These are phyloP conservation scores for Eueides isabella DNA, from an alignment of 1,140 invertebrate genomes.

Conservation along the genomic window DNA sequence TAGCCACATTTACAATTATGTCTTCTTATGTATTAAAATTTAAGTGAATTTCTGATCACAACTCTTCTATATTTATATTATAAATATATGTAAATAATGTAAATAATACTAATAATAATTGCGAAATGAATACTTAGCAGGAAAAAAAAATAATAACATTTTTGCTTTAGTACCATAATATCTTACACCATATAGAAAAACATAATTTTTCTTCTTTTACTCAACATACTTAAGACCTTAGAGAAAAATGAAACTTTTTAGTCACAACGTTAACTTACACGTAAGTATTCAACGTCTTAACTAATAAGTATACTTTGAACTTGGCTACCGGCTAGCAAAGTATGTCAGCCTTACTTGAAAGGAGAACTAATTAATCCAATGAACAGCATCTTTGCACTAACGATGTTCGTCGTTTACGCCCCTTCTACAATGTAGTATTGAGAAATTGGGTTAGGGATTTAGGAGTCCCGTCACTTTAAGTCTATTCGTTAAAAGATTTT, in stretches of 20 bases:
- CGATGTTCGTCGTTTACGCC: constrained; percentile 70
- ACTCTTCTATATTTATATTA: too few relatives aligned
- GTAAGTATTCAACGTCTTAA: constrained; percentile 28
- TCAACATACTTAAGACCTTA: neutral
- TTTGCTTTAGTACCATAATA: too few relatives aligned
- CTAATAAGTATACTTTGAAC: constrained; percentile 44
- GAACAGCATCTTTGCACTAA: constrained; percentile 68
- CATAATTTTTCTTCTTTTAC: neutral
- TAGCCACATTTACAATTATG: too few relatives aligned
- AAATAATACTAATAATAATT: too few relatives aligned
- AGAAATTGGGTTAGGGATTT: constrained; percentile 57
- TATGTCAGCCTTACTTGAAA: constrained; percentile 33
- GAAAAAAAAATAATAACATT: too few relatives aligned
- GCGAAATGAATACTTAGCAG: too few relatives aligned
- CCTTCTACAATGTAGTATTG: constrained; percentile 46
- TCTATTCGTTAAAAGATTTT: constrained; percentile 27
- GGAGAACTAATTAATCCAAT: constrained; percentile 76
- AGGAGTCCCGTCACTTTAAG: constrained; percentile 12
- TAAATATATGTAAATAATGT: too few relatives aligned
- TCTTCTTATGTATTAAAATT: too few relatives aligned
- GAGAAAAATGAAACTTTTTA: constrained; percentile 52
- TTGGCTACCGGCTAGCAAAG: constrained; percentile 37
- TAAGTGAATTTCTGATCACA: too few relatives aligned
- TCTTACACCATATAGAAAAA: neutral
- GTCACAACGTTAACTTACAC: constrained; percentile 53